These are phyloP conservation scores for Uromys caudimaculatus DNA, from an alignment of 2,797 vertebrate species.

Conservation along the genomic window DNA sequence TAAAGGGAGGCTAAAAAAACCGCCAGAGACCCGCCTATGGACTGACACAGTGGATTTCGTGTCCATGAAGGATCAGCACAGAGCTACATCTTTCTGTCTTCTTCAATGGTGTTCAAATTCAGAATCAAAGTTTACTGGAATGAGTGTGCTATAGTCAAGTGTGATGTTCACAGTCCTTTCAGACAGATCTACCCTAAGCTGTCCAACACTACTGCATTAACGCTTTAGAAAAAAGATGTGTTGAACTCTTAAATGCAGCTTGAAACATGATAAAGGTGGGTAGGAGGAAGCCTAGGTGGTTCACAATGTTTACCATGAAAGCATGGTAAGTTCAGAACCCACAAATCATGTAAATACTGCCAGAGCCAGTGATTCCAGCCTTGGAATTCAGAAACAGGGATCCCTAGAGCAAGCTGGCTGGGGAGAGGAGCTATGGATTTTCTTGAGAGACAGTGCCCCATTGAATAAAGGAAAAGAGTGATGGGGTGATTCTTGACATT, in stretches of 20 bases:
- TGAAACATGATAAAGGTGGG: neutral
- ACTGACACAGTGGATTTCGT: neutral
- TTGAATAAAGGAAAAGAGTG: neutral
- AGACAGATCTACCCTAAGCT: neutral
- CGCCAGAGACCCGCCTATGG: constrained; percentile 9
- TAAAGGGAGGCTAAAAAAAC: constrained; percentile 60
- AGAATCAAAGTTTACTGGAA: neutral
- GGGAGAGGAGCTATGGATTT: neutral
- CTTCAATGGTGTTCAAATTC: neutral
- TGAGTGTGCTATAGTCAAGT: neutral
- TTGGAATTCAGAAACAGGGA: neutral
- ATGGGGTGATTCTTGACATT: neutral
- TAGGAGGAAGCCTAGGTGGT: neutral
- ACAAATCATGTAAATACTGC: neutral
- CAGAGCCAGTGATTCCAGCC: too few species aligned
- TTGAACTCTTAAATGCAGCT: neutral
- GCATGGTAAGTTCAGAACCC: neutral
- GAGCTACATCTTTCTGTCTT: constrained; percentile 36
- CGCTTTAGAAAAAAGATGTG: neutral
- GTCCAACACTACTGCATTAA: neutral
- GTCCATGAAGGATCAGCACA: constrained; percentile 50
- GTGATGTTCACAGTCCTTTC: neutral
- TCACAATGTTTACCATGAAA: neutral
- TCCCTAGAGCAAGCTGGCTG: neutral
- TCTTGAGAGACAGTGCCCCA: neutral